phyloP scores from a whole-genome alignment of 64 coral and sea anemone genomes.

The Stichodactyla mertensii region DNA sequence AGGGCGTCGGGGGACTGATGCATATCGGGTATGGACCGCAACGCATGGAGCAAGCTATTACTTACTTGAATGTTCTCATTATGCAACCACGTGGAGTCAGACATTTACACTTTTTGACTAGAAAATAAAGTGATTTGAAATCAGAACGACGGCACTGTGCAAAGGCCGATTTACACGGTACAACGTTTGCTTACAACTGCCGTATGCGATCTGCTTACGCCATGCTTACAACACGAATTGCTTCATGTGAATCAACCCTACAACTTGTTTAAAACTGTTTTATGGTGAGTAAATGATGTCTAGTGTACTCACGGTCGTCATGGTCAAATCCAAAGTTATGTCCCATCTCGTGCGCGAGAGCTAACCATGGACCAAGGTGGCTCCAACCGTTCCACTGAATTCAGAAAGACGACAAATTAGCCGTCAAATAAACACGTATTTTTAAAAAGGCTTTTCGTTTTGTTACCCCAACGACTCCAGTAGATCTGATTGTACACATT shows the following conservation, averaged over 20 bases:
- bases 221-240: no score
- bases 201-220: no score
- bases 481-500: conserved; percentile 32
- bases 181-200: no score
- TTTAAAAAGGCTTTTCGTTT: neutral
- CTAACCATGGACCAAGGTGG: conserved; percentile 44
- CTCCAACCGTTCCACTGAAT: conserved; percentile 48
- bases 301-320: neutral
- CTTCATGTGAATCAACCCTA: no score
- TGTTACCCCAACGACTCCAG: conserved; percentile 35
- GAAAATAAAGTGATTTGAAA: neutral
- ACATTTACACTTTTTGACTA: conserved; percentile 42
- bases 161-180: no score
- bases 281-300: no score
- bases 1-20: no score
- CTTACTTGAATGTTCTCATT: conserved; percentile 52
- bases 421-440: neutral
- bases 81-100: conserved; percentile 49
- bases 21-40: no score
- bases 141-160: no score
- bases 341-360: conserved; percentile 71
- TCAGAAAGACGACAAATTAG: neutral
- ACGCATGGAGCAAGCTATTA: neutral
- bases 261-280: no score
- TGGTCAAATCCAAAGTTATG: conserved; percentile 64